phyloP scores from a whole-genome alignment of 2,113 vertebrate genomes.

The rat (Rattus norvegicus) region DNA sequence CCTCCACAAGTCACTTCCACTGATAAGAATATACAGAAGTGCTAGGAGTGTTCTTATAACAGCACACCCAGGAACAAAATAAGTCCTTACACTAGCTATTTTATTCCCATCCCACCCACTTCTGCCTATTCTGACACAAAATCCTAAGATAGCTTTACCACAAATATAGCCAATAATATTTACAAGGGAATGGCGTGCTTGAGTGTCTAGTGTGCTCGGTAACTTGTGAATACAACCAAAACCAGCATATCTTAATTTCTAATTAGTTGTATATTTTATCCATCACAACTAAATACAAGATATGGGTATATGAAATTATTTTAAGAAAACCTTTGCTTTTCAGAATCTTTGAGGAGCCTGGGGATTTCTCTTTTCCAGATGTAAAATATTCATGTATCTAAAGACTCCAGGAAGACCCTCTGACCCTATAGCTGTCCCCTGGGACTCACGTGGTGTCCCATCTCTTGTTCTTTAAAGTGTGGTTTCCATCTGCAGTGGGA shows the following conservation, averaged over 20 bases:
- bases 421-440: no score
- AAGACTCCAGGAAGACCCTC: not conserved
- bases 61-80: not conserved
- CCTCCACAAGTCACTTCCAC: not conserved
- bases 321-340: not conserved
- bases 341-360: not conserved
- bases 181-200: not conserved
- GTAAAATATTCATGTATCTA: not conserved
- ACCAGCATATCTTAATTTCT: not conserved
- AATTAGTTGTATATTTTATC: no score
- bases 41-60: no score
- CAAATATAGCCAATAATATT: not conserved
- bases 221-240: not conserved
- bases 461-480: no score
- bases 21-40: not conserved
- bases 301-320: not conserved
- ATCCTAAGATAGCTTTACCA: no score
- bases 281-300: not conserved
- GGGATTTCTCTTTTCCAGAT: not conserved
- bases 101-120: not conserved
- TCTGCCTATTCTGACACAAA: not conserved
- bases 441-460: fast-evolving
- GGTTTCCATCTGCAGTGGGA: not conserved
- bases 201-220: fast-evolving
- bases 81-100: not conserved